phyloP scores from a whole-genome alignment of 2,113 vertebrate genomes.

The Oenanthe melanoleuca region DNA sequence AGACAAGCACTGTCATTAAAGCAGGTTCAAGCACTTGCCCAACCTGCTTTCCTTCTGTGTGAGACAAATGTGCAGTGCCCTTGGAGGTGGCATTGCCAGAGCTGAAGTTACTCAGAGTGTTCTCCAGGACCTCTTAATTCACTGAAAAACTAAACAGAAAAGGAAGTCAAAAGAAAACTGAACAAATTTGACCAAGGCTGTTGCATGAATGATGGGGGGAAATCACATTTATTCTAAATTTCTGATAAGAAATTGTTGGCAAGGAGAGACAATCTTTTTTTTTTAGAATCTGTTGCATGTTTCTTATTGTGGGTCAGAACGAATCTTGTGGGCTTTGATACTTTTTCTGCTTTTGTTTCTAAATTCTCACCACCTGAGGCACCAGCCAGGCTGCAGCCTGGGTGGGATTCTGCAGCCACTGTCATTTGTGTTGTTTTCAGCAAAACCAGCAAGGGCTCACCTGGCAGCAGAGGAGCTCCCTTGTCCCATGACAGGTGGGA shows the following conservation, averaged over 20 bases:
- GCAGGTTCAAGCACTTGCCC: neutral
- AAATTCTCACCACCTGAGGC: neutral
- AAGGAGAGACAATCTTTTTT: neutral
- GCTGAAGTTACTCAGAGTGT: neutral
- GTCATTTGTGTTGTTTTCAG: fast-evolving
- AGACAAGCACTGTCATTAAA: neutral
- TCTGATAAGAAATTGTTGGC: neutral
- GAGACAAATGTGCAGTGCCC: neutral
- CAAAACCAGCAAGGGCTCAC: neutral
- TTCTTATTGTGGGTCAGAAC: neutral
- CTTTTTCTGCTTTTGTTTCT: neutral
- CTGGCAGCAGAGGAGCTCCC: neutral
- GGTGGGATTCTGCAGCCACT: neutral
- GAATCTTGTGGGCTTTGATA: neutral
- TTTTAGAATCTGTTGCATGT: neutral
- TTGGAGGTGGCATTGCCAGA: neutral
- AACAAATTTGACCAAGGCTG: neutral
- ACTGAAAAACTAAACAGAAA: neutral
- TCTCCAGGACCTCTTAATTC: neutral
- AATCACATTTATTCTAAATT: neutral
- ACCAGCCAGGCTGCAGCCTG: neutral
- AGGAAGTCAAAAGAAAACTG: neutral
- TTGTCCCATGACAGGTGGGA: fast-evolving
- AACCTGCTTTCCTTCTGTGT: neutral
- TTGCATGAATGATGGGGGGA: neutral